Evolutionary conservation across 2,888 invertebrate species (phyloP), one percentile per base, ranked within the genome.

Genomic region (Drosophila buzzatii): DNA sequence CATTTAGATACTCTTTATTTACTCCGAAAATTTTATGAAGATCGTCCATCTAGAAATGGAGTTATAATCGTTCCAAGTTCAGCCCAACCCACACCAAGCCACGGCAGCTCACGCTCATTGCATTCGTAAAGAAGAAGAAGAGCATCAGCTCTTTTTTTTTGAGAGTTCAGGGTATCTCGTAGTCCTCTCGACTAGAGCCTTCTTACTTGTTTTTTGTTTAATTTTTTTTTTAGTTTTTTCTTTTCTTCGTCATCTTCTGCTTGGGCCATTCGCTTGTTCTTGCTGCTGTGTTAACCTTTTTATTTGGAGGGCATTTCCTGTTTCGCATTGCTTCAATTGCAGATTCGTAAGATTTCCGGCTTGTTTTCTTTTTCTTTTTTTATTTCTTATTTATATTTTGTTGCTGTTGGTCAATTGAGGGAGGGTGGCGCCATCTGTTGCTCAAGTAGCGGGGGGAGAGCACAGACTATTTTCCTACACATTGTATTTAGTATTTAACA

Each of bases 361-460:
- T 58, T 14, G 7, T 45, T 45, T 23, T 14, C 2, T 45, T 16
- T 23, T 7, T 12, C n/a, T n/a, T n/a, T n/a, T n/a, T n/a, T n/a
- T n/a, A n/a, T n/a, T n/a, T n/a, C n/a, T 6, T 14, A 23, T 45
- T 14, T 14, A 6, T 45, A 8, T 23, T 8, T 14, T 12, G 6
- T 45, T 58, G 37, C 37, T 39, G 14, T 12, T 31, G 31, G 49
- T 45, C 23, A 45, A 8, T 18, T 33, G 31, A 1, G 31, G 31
- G 14, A 18, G 7, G 44, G 35, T 79, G 66, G 79, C 79, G 79
- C 79, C 77, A 77, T 77, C 77, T 77, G 77, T 75, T 79, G 76
- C 62, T 51, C 62, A 53, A 37, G 44, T 41, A 20, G 64, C 16
- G 23, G 23, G 14, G 35, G 14, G 1, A 37, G 41, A 18, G 18